Conservation (phyloP, 2,888 invertebrate genomes). For the Arrhopalites spinosus region DNA sequence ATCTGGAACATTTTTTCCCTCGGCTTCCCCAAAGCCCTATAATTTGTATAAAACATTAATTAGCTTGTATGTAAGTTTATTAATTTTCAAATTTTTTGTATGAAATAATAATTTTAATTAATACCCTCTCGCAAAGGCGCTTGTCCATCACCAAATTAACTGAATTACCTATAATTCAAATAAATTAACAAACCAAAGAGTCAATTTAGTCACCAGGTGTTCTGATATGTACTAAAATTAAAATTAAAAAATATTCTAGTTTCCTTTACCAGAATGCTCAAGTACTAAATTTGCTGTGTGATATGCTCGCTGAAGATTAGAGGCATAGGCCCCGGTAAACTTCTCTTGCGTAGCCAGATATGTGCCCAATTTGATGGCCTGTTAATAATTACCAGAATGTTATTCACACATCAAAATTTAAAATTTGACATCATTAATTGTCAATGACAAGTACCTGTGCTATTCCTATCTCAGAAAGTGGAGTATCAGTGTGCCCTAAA, state of each 20-base stretch:
- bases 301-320: slow-evolving; percentile 46
- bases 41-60: too few relatives aligned
- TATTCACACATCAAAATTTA: not conserved
- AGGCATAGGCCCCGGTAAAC: slow-evolving; percentile 44
- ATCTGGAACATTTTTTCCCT: slow-evolving; percentile 43
- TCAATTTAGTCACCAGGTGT: too few relatives aligned
- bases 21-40: slow-evolving; percentile 48
- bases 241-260: too few relatives aligned
- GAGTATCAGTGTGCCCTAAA: slow-evolving; percentile 48
- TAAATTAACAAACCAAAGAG: too few relatives aligned
- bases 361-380: slow-evolving; percentile 47
- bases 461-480: slow-evolving; percentile 45
- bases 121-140: slow-evolving; percentile 49
- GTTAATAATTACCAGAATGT: not conserved
- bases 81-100: slow-evolving; percentile 3
- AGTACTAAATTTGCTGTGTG: slow-evolving; percentile 47
- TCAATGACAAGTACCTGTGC: slow-evolving; percentile 42
- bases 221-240: too few relatives aligned
- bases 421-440: not conserved
- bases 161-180: slow-evolving; percentile 23
- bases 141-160: slow-evolving; percentile 38
- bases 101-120: not conserved
- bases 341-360: slow-evolving; percentile 22
- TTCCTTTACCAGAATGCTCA: too few relatives aligned
- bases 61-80: not conserved